Evolutionary conservation across 2,113 vertebrate genomes (phyloP).

Genomic region (Callithrix jacchus): DNA sequence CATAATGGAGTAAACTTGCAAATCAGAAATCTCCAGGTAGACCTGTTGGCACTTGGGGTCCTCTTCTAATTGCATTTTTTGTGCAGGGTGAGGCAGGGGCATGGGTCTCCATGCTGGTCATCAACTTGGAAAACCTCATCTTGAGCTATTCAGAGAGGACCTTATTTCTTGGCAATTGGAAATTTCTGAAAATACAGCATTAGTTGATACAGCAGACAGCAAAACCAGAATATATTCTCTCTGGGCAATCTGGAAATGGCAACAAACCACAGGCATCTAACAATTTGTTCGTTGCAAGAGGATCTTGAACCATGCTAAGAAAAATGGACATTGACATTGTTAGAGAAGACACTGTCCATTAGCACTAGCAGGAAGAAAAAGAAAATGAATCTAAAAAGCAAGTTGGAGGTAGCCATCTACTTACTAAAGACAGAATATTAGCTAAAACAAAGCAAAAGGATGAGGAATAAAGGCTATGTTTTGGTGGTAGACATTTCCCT

Average conservation of each 20-base stretch:
- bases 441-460: not conserved
- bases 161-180: not conserved
- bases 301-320: not conserved
- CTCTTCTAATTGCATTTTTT: not conserved
- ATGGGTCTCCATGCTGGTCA: not conserved
- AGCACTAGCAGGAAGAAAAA: not conserved
- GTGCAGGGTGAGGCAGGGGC: too few species aligned
- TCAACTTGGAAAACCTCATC: not conserved
- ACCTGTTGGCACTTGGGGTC: not conserved
- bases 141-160: not conserved
- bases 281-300: not conserved
- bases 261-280: not conserved
- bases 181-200: not conserved
- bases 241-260: not conserved
- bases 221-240: not conserved
- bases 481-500: not conserved
- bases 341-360: not conserved
- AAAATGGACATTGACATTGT: not conserved
- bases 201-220: not conserved
- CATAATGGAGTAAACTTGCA: not conserved
- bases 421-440: not conserved
- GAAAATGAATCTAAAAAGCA: not conserved
- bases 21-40: not conserved
- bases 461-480: not conserved
- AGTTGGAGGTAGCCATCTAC: not conserved